Evolutionary conservation across 1,140 invertebrate genomes (phyloP), one percentile per base, ranked within the genome.

Genomic region (Protaetia brevitarsis): DNA sequence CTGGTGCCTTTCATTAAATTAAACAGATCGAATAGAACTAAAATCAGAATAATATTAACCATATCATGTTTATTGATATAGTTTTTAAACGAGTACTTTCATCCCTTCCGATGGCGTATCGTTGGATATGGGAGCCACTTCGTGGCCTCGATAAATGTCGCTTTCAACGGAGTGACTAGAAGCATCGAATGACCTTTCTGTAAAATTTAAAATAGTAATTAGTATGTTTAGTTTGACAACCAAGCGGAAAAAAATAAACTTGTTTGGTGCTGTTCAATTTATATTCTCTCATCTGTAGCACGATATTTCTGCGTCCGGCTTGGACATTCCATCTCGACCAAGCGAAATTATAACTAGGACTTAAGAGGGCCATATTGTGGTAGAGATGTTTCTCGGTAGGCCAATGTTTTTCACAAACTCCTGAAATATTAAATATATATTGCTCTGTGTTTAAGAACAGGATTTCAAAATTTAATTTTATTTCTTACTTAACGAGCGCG

Each of bases 321-420:
- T 82, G 70, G 0, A 84, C 79, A 72, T 96, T 96, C 93, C 93
- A 96, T 45, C 93, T 86, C 8, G 92, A 95, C 91, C 92, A 96
- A 30, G 91, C 85, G 73, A 94, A 95, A 66, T 91, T 89, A 72
- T 91, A 92, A 2, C 86, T 84, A 0, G 87, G 86, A 3, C 87
- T 86, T 5, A 91, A 77, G 19, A 91, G 81, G 0, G 92, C 91
- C 85, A 96, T 93, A 70, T 92, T 92, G 41, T 87, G 84, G 73
- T 95, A 94, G 11, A 90, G 79, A 77, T 94, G 90, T 63, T 88
- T 85, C 77, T 95, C 93, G 66, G 88, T 83, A 1, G 88, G 82
- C 71, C 85, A 86, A 71, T 92, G 87, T 73, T 94, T 94, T 45
- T 86, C 82, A 31, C 88, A 84, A 1, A 84, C 78, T 2, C 87